phyloP scores from a whole-genome alignment of 1,140 invertebrate species.

The Habropoda laboriosa region DNA sequence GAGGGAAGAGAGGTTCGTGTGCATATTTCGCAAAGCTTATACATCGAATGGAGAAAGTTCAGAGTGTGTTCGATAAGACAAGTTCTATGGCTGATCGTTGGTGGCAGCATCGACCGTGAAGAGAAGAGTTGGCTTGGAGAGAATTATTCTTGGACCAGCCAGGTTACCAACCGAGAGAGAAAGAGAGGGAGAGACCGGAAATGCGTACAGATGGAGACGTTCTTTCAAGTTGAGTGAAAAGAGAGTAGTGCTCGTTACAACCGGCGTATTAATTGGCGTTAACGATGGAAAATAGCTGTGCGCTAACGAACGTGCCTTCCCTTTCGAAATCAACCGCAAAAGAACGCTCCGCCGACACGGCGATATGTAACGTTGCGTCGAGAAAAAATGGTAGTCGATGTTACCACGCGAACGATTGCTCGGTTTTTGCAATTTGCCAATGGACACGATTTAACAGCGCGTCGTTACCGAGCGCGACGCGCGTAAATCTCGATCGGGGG shows the following conservation, averaged over 20 bases:
- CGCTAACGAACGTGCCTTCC: conserved; percentile 13
- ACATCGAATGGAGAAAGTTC: background rate
- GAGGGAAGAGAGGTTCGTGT: too few species aligned
- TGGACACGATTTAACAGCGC: too few species aligned
- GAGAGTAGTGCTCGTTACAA: conserved; percentile 39
- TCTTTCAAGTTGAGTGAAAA: background rate
- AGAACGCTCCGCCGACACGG: background rate
- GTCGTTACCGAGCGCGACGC: too few species aligned
- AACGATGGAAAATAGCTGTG: conserved; percentile 36
- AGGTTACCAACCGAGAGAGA: conserved; percentile 58
- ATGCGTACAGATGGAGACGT: conserved; percentile 54
- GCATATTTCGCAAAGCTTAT: too few species aligned
- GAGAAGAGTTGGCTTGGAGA: too few species aligned
- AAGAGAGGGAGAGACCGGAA: background rate
- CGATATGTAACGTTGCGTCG: background rate
- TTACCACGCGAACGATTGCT: too few species aligned
- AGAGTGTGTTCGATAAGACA: background rate
- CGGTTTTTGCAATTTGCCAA: background rate
- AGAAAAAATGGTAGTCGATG: too few species aligned
- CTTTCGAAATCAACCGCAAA: background rate
- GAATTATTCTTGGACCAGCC: conserved; percentile 49
- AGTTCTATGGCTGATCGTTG: conserved; percentile 29
- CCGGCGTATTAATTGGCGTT: conserved; percentile 49
- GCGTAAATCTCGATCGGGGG: background rate
- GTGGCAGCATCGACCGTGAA: conserved; percentile 59